Evolutionary conservation across 2,113 vertebrate species (phyloP).

Genomic region (Poeciliopsis retropinna): DNA sequence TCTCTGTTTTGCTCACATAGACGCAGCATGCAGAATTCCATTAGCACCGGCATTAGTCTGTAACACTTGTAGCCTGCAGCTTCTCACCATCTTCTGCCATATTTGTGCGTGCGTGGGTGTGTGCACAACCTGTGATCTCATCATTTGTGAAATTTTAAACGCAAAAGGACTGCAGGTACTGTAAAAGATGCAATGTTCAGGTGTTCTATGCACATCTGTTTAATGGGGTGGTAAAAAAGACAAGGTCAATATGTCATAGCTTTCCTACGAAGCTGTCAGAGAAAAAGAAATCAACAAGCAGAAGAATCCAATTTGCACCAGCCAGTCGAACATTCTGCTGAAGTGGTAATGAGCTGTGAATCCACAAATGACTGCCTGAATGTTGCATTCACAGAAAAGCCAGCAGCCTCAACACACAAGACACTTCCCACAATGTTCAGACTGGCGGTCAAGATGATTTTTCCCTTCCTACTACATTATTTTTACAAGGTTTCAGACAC

Average conservation of each 20-base stretch:
- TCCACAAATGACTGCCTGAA: slow-evolving; percentile 41
- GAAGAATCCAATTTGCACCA: neutral
- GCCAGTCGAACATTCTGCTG: slow-evolving; percentile 8
- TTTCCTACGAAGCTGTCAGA: slow-evolving; percentile 45
- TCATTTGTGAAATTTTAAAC: slow-evolving; percentile 40
- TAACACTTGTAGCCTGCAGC: slow-evolving; percentile 59
- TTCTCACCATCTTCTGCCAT: slow-evolving; percentile 4
- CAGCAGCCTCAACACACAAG: slow-evolving; percentile 9
- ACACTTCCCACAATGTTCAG: neutral
- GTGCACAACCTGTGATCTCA: slow-evolving; percentile 32
- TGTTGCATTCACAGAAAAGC: slow-evolving; percentile 21
- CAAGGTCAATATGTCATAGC: slow-evolving; percentile 8
- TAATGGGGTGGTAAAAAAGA: slow-evolving; percentile 37
- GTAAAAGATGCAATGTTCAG: neutral
- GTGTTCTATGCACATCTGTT: slow-evolving; percentile 3
- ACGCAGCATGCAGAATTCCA: slow-evolving; percentile 58
- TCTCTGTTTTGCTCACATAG: slow-evolving; percentile 54
- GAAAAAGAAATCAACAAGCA: slow-evolving; percentile 13
- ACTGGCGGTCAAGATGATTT: too few relatives aligned
- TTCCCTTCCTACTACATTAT: too few relatives aligned
- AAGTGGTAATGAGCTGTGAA: slow-evolving; percentile 33
- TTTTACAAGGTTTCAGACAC: too few relatives aligned
- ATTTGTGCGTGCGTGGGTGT: slow-evolving; percentile 6
- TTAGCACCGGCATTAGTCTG: slow-evolving; percentile 54
- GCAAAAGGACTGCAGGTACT: slow-evolving; percentile 8